Base-by-base conservation (phyloP, 2,797 vertebrate genomes). In the Mus caroli region DNA sequence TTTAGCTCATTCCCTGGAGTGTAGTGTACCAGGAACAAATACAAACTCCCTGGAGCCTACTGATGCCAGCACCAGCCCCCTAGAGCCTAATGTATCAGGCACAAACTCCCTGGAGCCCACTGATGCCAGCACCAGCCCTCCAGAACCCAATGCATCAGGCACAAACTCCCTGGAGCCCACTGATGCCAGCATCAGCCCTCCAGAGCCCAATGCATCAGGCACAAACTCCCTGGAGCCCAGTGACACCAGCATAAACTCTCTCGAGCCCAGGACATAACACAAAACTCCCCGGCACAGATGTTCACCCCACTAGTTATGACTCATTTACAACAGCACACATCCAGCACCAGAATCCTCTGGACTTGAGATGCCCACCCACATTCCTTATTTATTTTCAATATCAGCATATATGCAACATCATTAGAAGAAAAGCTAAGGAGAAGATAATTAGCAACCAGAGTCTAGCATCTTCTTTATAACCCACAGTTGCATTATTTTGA, bases 331-430 rank as follows among this genome's bases (percentile, higher is more conserved):
- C 1, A 58, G 34, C 37, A 82, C 4, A 37, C 71, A 75, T 40
- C 31, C 11, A 46, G 22, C 20, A 75, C 46, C 31, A 46, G n/a
- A 22, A 11, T 58, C 64, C 75, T 73, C 54, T 60, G 19, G 37
- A 83, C 20, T 56, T 64, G 58, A 96, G 93, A 88, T 40, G 10
- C 10, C 31, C 87, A 34, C 17, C 50, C 84, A 56, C 7, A 5
- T 67, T 86, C 78, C 56, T 93, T 83, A 92, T 54, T 90, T 94
- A 76, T 80, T 94, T 93, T 71, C 76, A 76, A 92, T 34, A 24
- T 3, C 40, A 88, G 10, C 46, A 69, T 46, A 50, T 6, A 31
- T 17, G 20, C 24, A 94, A 64, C 10, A 62, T 73, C n/a, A 80
- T 37, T 52, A 83, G 96, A 71, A 80, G 17, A 40, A 95, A 95